Percentiles rank a stretch among this genome's conserved stretches.
phyloP scores from a whole-genome alignment of 2,113 vertebrate genomes.

The Tenrec ecaudatus region DNA sequence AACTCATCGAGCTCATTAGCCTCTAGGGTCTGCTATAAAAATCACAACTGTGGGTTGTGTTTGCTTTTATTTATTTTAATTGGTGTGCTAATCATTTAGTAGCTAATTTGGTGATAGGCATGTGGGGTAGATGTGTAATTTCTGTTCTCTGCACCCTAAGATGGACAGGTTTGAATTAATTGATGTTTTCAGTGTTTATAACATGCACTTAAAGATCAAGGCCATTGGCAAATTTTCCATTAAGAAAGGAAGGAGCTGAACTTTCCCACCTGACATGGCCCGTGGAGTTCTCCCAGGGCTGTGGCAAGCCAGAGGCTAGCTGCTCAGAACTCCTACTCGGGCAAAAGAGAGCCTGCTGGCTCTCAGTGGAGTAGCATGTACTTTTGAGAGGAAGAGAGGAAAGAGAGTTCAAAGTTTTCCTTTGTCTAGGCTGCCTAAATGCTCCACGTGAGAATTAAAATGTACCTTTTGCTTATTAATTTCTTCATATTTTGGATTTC shows the following conservation, averaged over 20 bases:
- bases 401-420: background rate
- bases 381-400: background rate
- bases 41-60: conserved; percentile 72
- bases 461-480: conserved; percentile 15
- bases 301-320: background rate
- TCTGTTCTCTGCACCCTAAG: conserved; percentile 68
- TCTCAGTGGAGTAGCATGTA: background rate
- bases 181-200: conserved; percentile 77
- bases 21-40: conserved; percentile 69
- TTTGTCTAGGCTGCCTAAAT: conserved; percentile 35
- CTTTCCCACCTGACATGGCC: conserved; percentile 72
- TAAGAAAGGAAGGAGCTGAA: conserved; percentile 63
- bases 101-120: conserved; percentile 76
- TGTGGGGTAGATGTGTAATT: conserved; percentile 64
- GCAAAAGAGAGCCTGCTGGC: background rate
- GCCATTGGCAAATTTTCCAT: conserved; percentile 75
- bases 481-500: conserved; percentile 43
- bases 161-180: conserved; percentile 77
- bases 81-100: conserved; percentile 74
- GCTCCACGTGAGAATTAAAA: background rate
- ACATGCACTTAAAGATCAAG: conserved; percentile 71
- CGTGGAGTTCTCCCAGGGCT: background rate
- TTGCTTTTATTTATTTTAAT: conserved; percentile 79
- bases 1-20: conserved; percentile 66
- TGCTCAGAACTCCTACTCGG: background rate